A percentile compares a stretch with the other conserved stretches of the same genome.
Evolutionary conservation across 1,140 invertebrate genomes (phyloP).

Genomic region (Plodia interpunctella): DNA sequence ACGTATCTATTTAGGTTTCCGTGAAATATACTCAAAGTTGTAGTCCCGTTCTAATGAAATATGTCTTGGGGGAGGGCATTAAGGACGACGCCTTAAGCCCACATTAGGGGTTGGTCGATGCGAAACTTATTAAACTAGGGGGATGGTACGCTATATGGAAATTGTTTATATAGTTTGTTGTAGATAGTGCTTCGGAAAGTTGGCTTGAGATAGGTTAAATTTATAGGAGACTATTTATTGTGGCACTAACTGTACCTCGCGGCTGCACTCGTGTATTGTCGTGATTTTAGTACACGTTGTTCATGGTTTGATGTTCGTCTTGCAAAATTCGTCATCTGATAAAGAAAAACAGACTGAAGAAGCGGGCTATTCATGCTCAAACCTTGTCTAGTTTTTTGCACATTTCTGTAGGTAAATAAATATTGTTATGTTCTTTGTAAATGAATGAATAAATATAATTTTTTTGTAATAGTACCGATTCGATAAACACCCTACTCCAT

Average conservation of each 20-base stretch:
- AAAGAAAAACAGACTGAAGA: too few relatives aligned
- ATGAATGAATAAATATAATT: too few relatives aligned
- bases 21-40: conserved; percentile 67
- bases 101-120: conserved; percentile 44
- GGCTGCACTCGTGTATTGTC: background rate
- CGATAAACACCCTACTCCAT: too few relatives aligned
- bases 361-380: too few relatives aligned
- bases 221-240: background rate
- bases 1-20: conserved; percentile 63
- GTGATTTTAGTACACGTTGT: background rate
- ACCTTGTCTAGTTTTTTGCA: too few relatives aligned
- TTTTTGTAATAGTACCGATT: too few relatives aligned
- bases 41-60: conserved; percentile 65
- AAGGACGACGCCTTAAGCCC: conserved; percentile 64
- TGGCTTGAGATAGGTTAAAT: background rate
- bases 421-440: too few relatives aligned
- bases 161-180: conserved; percentile 6
- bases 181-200: background rate
- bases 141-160: conserved; percentile 16
- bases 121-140: conserved; percentile 48
- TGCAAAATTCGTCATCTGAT: too few relatives aligned
- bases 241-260: background rate
- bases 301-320: too few relatives aligned
- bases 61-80: conserved; percentile 57
- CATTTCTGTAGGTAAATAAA: too few relatives aligned